Percentiles rank a stretch among this genome's conserved stretches.
Evolutionary conservation across 1,140 invertebrate species (phyloP).

Genomic region (Halyomorpha halys): DNA sequence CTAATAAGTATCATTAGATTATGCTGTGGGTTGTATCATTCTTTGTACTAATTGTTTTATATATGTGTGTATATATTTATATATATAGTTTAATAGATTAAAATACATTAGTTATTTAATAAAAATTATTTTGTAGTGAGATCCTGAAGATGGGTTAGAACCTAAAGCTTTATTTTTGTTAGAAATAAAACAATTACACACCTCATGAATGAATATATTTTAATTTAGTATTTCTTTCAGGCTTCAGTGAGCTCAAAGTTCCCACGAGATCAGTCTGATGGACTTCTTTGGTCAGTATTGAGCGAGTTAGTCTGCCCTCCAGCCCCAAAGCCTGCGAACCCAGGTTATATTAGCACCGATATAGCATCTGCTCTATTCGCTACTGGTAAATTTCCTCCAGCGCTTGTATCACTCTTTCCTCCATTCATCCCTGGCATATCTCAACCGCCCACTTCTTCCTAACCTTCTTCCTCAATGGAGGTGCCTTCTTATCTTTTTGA

Average conservation of each 20-base stretch:
- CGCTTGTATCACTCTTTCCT: conserved; percentile 28
- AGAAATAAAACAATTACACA: too few species aligned
- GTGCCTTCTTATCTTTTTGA: too few species aligned
- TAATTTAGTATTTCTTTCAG: conserved; percentile 26
- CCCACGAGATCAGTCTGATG: conserved; percentile 33
- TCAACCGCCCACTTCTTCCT: background rate
- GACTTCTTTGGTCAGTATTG: conserved; percentile 31
- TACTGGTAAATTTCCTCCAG: conserved; percentile 31
- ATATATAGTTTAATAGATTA: too few species aligned
- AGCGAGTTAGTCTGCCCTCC: conserved; percentile 30
- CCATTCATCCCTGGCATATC: conserved; percentile 22
- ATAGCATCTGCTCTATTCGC: conserved; percentile 31
- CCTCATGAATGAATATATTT: background rate
- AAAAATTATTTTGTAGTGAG: too few species aligned
- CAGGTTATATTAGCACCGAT: conserved; percentile 29
- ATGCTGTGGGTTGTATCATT: too few species aligned
- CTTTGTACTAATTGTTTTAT: too few species aligned
- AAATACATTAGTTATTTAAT: too few species aligned
- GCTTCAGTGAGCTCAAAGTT: conserved; percentile 32
- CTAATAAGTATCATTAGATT: too few species aligned
- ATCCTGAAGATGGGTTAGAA: too few species aligned
- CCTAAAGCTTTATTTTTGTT: too few species aligned
- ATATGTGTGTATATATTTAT: too few species aligned
- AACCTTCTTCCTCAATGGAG: too few species aligned
- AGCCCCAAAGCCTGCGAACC: conserved; percentile 14